Percentiles rank a stretch among this genome's conserved stretches.
These are phyloP conservation scores for Gnathonemus longibarbis DNA, from an alignment of 2,113 vertebrate species.

Conservation along the genomic window DNA sequence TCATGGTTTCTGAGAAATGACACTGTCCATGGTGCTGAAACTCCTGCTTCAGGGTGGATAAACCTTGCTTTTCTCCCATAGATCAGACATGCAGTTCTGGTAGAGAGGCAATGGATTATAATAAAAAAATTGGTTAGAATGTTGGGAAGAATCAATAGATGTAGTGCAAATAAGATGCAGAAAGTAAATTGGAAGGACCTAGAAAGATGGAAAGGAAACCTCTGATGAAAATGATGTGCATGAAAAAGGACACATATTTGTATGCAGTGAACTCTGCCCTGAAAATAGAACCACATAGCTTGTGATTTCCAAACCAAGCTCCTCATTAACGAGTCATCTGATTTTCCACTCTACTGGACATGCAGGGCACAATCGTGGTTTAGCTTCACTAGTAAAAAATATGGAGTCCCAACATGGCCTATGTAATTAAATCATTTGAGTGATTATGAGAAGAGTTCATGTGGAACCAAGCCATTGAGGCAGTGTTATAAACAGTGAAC, in stretches of 20 bases:
- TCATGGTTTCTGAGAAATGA: background rate
- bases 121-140: background rate
- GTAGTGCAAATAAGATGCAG: background rate
- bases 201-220: background rate
- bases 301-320: conserved; percentile 27
- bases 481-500: background rate
- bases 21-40: background rate
- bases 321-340: conserved; percentile 31
- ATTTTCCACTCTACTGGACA: conserved; percentile 50
- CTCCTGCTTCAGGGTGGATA: background rate
- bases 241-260: background rate
- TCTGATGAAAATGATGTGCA: background rate
- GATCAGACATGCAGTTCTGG: background rate
- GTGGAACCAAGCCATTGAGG: conserved; percentile 11
- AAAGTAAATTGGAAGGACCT: background rate
- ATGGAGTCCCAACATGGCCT: background rate
- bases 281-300: background rate
- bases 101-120: background rate
- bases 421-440: conserved; percentile 43
- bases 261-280: background rate
- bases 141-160: background rate
- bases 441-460: conserved; percentile 33
- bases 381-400: background rate
- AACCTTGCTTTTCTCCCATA: background rate
- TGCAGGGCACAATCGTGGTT: conserved; percentile 37